Percentiles rank a stretch among this genome's conserved stretches.
These are phyloP conservation scores for Nycticorax nycticorax DNA, from an alignment of 2,113 vertebrate species.

Conservation along the genomic window DNA sequence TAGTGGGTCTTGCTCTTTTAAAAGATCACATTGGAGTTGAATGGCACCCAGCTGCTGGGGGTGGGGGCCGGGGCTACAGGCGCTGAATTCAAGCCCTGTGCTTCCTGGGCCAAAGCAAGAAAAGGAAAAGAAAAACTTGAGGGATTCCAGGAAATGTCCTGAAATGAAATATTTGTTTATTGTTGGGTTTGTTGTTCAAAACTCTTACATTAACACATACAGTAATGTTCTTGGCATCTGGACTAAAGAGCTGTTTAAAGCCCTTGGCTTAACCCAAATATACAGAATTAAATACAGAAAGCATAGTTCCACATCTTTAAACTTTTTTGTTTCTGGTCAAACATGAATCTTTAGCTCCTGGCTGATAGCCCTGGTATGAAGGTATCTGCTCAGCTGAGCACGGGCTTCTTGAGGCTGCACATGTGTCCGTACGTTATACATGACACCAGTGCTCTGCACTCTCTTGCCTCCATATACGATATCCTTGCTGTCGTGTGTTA, in stretches of 20 bases:
- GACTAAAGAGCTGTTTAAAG: neutral
- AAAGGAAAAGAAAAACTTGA: neutral
- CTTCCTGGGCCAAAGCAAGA: neutral
- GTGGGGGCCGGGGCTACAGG: neutral
- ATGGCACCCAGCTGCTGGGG: neutral
- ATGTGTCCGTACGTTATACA: rapidly evolving
- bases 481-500: neutral
- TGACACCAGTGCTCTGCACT: neutral
- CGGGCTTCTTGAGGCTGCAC: neutral
- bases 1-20: neutral
- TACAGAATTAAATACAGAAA: neutral
- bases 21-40: neutral
- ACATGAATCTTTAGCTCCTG: neutral
- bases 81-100: neutral
- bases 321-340: neutral
- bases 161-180: neutral
- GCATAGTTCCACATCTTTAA: neutral
- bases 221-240: neutral
- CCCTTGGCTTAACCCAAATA: neutral
- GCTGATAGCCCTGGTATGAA: neutral
- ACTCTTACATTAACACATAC: neutral
- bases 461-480: rapidly evolving
- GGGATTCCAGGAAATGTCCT: neutral
- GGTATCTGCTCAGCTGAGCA: neutral
- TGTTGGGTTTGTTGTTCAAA: neutral